Base-by-base conservation (phyloP, 2,113 vertebrate species). In the Baryphthengus martii region DNA sequence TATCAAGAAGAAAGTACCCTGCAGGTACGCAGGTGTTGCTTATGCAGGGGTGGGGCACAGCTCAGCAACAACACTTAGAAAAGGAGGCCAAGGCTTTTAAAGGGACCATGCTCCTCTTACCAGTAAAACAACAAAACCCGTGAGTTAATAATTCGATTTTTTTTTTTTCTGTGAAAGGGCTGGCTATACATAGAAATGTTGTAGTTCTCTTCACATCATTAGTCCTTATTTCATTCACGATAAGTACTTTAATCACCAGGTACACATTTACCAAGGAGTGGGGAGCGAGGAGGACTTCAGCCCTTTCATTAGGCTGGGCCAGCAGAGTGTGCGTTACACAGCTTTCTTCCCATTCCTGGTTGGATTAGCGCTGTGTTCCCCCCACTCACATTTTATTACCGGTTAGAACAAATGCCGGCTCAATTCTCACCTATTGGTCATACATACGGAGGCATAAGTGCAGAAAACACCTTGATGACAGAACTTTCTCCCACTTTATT, bases 1-100 rank as follows among this genome's bases (percentile, higher is more conserved):
- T 73, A 90, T 97, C 85, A 68, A 77, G 89, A 92, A 92, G 90
- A 84, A 81, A 96, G 91, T 78, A 61, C 90, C 97, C 96, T 90
- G 89, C 77, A 97, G 97, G 96, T 88, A 96, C 68, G 88, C 96
- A 98, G 97, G 96, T 97, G 95, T 89, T 97, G 85, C 93, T 96
- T 95, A 90, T 79, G 93, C 74, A 77, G 76, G 78, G 95, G 94
- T 96, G 95, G 86, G 85, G 93, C 95, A 95, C 39, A 80, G 85
- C 63, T 85, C 85, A 37, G 85, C 53, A 88, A 50, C 53, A 86
- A 82, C 50, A 28, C 55, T 84, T 33, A 26, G 75, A 72, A 88
- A 92, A 50, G n/a, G 47, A 95, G 80, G 93, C 93, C 90, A 89
- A 65, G 56, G 78, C 86, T 96, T 95, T 97, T 97, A 97, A 97